These are phyloP conservation scores for Anguilla pacifica DNA, from an alignment of 2,797 vertebrate genomes.

Conservation along the genomic window DNA sequence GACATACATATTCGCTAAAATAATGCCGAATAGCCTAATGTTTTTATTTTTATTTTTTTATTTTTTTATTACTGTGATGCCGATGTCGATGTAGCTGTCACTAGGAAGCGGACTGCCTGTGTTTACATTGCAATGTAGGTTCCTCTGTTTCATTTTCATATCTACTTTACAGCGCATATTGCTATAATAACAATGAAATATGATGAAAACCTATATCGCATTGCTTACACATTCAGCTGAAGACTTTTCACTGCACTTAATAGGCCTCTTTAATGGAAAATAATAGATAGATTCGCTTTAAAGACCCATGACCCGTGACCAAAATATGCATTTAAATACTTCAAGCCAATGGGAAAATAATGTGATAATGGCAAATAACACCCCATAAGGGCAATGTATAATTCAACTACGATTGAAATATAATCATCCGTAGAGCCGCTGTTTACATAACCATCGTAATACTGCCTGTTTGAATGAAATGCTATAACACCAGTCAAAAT, in stretches of 20 bases:
- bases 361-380: neutral
- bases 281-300: neutral
- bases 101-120: neutral
- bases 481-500: neutral
- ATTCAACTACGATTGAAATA: neutral
- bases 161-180: slow-evolving; percentile 1
- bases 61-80: neutral
- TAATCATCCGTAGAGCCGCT: neutral
- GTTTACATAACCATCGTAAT: slow-evolving; percentile 13
- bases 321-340: slow-evolving; percentile 12
- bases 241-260: neutral
- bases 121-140: neutral
- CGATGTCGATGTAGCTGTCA: neutral
- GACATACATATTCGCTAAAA: neutral
- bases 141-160: slow-evolving; percentile 19
- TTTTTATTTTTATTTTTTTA: too few species aligned
- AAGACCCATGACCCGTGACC: neutral
- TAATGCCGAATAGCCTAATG: too few species aligned
- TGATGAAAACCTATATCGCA: too few species aligned
- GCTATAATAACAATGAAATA: neutral
- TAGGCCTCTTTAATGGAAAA: neutral
- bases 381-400: neutral
- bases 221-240: neutral
- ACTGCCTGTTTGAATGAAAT: slow-evolving; percentile 1
- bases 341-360: neutral